Evolutionary conservation across 1,140 invertebrate genomes (phyloP), one percentile per base, ranked within the genome.

Genomic region (Archivesica marissinica): DNA sequence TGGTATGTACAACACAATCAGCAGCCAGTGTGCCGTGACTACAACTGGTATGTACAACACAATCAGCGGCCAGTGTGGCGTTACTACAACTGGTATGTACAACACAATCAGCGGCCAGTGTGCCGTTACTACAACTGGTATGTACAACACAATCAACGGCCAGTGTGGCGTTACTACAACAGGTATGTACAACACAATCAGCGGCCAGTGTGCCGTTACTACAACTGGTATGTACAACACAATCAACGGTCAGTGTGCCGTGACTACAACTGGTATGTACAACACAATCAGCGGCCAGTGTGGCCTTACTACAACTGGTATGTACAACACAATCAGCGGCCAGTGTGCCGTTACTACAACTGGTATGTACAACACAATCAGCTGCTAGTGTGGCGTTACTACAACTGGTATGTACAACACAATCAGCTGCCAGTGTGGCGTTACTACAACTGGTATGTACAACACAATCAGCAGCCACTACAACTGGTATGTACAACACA

Each of bases 371-470:
- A 28, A 77, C 87, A 30, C 87, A 91, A 44, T 91, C 90, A 81
- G 90, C 90, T 2, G 90, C 91, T 25, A 81, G 88, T 77, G 88
- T 91, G 20, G 89, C 90, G 4, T 54, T 92, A 28, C 61, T 91
- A 50, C 88, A 90, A 66, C 75, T 92, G 86, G 90, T 91, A 79
- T 83, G 87, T 23, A 30, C 91, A 28, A 77, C 87, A 30, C 87
- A 91, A 44, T 91, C 90, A 81, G 90, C 90, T 2, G 90, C 91
- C 30, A 81, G 88, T 77, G 88, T 91, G 20, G 89, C 90, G 4
- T 54, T 92, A 28, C 61, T 91, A 50, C 88, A 90, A 66, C 75
- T 92, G 86, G 90, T 91, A 79, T 83, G 87, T 23, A 30, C 9
- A 70, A 39, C 44, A 47, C 17, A 17, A 9, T 47, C n/a, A n/a